Evolutionary conservation across 2,113 vertebrate species (phyloP), one percentile per base, ranked within the genome.

Genomic region (Poeciliopsis turrubarensis): DNA sequence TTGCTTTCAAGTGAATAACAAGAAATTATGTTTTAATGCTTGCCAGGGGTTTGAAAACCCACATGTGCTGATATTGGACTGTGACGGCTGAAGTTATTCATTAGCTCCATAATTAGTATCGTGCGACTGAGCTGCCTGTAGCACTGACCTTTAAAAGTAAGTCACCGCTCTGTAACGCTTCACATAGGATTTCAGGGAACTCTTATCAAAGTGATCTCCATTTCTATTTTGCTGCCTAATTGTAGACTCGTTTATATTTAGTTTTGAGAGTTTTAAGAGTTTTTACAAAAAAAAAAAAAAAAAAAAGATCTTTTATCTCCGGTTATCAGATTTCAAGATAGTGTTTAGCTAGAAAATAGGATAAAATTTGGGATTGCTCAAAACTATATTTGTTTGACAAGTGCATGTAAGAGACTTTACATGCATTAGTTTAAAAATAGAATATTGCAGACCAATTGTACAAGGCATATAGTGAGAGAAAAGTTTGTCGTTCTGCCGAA

Each of bases 101-200:
- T 80, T 78, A 75, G 6, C 73, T 82, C 62, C 37, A 62, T 77
- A 75, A 86, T 84, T 76, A 81, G 78, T 70, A 32, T 29, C 60
- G 69, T 61, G 68, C 29, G 1, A 76, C 54, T 68, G 51, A 66
- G 34, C n/a, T 72, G 76, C 76, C 76, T 72, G 68, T 57, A 84
- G 84, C 73, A 15, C 29, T 72, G 66, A 79, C 60, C 68, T 78
- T 84, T 74, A 62, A 22, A 75, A 73, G 78, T 62, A 61, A 68
- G 66, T 78, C 72, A 73, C 31, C 64, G 60, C 32, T 65, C 15
- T 10, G 1, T 37, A 17, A 57, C 30, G 27, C 37, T 44, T 19
- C 5, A 47, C 44, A 19, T 47, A 6, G 44, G 44, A 7, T 47
- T 47, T 47, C 44, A 19, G 44, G 14, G 44, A 47, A 47, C 44